These are phyloP conservation scores for Actias luna DNA, from an alignment of 2,888 invertebrate species.

Conservation along the genomic window DNA sequence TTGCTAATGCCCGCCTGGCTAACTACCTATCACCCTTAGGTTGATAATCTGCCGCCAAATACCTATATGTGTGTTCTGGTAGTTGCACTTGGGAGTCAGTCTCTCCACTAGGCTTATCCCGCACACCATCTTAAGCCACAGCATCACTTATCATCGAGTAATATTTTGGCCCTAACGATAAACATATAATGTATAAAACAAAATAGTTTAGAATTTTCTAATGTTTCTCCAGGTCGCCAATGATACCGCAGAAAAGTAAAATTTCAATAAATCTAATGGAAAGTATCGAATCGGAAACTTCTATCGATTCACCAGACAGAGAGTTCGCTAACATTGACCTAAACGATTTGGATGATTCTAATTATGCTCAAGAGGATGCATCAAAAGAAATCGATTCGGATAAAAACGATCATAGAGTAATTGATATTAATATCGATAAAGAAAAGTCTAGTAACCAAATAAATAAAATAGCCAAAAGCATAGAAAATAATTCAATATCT, in stretches of 20 bases:
- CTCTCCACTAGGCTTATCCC: too few relatives aligned
- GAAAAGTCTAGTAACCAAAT: constrained; percentile 30
- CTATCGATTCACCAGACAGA: constrained; percentile 73
- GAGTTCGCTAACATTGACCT: constrained; percentile 73
- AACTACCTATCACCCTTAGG: too few relatives aligned
- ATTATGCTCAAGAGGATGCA: constrained; percentile 52
- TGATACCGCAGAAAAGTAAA: constrained; percentile 74
- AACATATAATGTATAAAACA: not conserved
- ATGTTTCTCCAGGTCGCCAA: constrained; percentile 65
- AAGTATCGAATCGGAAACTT: constrained; percentile 78
- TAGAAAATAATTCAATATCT: constrained; percentile 53
- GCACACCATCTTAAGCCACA: too few relatives aligned
- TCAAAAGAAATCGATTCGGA: constrained; percentile 48
- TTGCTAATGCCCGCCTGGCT: too few relatives aligned
- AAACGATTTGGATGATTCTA: constrained; percentile 66
- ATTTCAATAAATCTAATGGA: constrained; percentile 79
- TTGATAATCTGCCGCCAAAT: too few relatives aligned
- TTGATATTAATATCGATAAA: constrained; percentile 57
- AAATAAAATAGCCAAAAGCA: constrained; percentile 46
- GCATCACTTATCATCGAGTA: too few relatives aligned
- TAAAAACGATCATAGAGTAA: constrained; percentile 45
- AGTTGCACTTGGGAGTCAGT: too few relatives aligned
- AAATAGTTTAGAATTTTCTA: not conserved
- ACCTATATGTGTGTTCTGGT: too few relatives aligned
- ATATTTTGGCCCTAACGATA: too few relatives aligned